Conservation (phyloP, 2,113 vertebrate species). For the Syngnathus scovelli region DNA sequence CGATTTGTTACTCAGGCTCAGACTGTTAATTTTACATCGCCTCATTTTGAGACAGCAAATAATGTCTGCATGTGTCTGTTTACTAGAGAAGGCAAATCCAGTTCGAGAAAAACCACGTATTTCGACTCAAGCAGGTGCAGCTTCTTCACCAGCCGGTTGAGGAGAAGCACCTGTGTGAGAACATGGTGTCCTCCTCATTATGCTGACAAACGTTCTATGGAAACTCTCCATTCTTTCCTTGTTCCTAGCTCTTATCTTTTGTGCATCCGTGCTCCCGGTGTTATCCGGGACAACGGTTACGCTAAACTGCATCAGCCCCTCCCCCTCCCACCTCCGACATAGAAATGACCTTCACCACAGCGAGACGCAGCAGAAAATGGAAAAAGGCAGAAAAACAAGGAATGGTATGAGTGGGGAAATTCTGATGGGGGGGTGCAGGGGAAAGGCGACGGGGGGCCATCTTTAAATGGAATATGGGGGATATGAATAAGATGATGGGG, state of each 20-base stretch:
- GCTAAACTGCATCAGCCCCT: slow-evolving; percentile 36
- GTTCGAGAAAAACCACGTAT: too few species aligned
- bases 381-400: slow-evolving; percentile 7
- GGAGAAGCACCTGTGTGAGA: not conserved
- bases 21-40: too few species aligned
- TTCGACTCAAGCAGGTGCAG: too few species aligned
- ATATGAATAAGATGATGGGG: not conserved
- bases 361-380: slow-evolving; percentile 34
- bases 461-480: not conserved
- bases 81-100: too few species aligned
- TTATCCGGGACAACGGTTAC: slow-evolving; percentile 39
- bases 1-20: too few species aligned
- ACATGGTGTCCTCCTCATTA: slow-evolving; percentile 16
- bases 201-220: slow-evolving; percentile 24
- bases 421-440: not conserved
- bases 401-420: slow-evolving; percentile 5
- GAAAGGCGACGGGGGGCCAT: not conserved
- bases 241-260: slow-evolving; percentile 25
- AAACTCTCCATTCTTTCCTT: not conserved
- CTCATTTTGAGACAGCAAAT: too few species aligned
- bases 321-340: slow-evolving; percentile 32
- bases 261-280: slow-evolving; percentile 31
- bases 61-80: too few species aligned
- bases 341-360: slow-evolving; percentile 59
- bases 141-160: not conserved